These are phyloP conservation scores for Eriocheir sinensis DNA, from an alignment of 1,140 invertebrate genomes.

Conservation along the genomic window DNA sequence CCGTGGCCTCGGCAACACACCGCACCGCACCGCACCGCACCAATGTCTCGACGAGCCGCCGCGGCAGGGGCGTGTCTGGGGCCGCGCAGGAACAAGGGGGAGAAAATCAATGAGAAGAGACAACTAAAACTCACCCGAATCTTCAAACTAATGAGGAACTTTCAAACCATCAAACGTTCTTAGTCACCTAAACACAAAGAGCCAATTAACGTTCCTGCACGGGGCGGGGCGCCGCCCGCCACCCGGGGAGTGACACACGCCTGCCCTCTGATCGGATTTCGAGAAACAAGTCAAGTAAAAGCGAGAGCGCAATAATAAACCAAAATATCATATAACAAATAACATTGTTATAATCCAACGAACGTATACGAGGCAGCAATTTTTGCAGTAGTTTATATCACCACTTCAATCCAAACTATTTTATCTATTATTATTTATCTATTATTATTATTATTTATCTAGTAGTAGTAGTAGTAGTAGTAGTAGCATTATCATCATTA, in stretches of 20 bases:
- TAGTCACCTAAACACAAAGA: not conserved
- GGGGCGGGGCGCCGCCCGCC: not conserved
- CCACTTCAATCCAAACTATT: not conserved
- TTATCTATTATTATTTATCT: not conserved
- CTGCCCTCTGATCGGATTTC: not conserved
- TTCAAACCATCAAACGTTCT: not conserved
- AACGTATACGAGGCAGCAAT: not conserved
- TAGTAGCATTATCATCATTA: not conserved
- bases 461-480: too few relatives aligned
- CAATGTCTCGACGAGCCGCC: not conserved
- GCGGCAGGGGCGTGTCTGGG: not conserved
- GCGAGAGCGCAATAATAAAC: not conserved
- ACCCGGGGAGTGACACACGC: not conserved
- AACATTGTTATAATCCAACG: not conserved
- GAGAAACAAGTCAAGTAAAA: constrained; percentile 15
- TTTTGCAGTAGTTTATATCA: not conserved
- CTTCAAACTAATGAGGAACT: not conserved
- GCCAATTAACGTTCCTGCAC: not conserved
- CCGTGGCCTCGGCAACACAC: not conserved
- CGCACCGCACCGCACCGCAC: not conserved
- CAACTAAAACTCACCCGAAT: not conserved
- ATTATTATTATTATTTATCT: too few relatives aligned
- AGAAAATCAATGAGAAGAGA: too few relatives aligned
- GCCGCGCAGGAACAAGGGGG: not conserved
- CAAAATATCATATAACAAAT: not conserved